Evolutionary conservation across 2,797 vertebrate species (phyloP).

Genomic region (Peromyscus eremicus): DNA sequence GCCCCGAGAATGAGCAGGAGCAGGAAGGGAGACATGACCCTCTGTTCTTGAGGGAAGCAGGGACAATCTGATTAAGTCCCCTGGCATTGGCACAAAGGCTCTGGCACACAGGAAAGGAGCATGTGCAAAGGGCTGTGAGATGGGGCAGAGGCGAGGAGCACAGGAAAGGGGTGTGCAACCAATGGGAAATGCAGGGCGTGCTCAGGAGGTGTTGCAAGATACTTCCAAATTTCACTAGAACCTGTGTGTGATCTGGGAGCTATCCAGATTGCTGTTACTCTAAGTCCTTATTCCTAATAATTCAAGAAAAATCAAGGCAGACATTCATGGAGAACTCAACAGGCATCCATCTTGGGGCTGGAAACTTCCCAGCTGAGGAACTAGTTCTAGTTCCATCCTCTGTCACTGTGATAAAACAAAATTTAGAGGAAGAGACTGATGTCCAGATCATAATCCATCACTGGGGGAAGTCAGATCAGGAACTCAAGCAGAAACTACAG

Average conservation of each 20-base stretch:
- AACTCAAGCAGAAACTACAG: neutral
- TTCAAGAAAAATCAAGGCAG: neutral
- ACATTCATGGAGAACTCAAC: neutral
- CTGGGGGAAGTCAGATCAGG: neutral
- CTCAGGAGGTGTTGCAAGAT: neutral
- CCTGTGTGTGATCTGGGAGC: neutral
- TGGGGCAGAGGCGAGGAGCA: rapidly evolving
- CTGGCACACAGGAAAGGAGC: neutral
- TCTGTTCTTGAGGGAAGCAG: neutral
- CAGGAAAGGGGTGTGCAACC: neutral
- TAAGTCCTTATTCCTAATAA: neutral
- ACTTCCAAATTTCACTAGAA: neutral
- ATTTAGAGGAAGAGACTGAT: neutral
- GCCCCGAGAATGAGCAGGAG: neutral
- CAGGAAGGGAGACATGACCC: neutral
- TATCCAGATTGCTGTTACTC: neutral
- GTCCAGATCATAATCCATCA: neutral
- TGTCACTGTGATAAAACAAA: neutral
- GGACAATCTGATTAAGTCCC: rapidly evolving
- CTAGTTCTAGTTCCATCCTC: neutral
- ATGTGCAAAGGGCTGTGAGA: neutral
- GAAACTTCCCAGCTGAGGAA: neutral
- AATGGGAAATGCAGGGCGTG: rapidly evolving
- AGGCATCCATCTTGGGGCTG: neutral
- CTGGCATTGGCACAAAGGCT: neutral